Conservation (phyloP, 2,113 vertebrate genomes). For the Herpailurus yagouaroundi region DNA sequence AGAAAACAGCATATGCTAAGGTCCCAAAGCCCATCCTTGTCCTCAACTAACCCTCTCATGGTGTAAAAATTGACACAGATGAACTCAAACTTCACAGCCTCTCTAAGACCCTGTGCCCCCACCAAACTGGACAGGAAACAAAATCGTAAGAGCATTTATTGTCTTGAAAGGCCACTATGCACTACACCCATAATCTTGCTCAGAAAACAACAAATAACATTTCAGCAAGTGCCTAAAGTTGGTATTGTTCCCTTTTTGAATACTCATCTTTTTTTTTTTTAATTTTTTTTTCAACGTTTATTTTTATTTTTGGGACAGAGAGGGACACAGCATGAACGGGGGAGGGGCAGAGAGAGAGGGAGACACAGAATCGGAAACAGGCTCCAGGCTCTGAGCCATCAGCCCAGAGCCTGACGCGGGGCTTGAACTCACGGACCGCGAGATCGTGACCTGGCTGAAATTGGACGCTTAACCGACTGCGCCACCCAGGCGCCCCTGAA, state of each 20-base stretch:
- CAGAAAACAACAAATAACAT: not conserved
- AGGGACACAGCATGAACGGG: too few relatives aligned
- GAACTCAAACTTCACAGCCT: not conserved
- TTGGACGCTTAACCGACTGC: too few relatives aligned
- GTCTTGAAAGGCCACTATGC: not conserved
- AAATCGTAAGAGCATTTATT: not conserved
- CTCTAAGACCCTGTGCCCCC: not conserved
- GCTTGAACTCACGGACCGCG: too few relatives aligned
- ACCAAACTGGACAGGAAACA: not conserved
- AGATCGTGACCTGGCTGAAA: too few relatives aligned
- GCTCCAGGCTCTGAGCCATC: too few relatives aligned
- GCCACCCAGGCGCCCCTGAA: too few relatives aligned
- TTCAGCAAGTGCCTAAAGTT: not conserved
- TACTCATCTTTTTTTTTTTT: not conserved
- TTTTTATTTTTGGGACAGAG: too few relatives aligned
- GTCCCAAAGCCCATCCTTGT: not conserved
- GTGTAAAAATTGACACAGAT: not conserved
- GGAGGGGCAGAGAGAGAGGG: too few relatives aligned
- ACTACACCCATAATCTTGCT: not conserved
- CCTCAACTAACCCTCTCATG: not conserved
- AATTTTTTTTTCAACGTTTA: too few relatives aligned
- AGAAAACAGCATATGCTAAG: not conserved
- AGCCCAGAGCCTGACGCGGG: too few relatives aligned
- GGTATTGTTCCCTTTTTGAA: not conserved
- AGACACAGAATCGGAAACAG: too few relatives aligned